phyloP scores from a whole-genome alignment of 2,888 invertebrate species.

The Exephanes ischioxanthus region DNA sequence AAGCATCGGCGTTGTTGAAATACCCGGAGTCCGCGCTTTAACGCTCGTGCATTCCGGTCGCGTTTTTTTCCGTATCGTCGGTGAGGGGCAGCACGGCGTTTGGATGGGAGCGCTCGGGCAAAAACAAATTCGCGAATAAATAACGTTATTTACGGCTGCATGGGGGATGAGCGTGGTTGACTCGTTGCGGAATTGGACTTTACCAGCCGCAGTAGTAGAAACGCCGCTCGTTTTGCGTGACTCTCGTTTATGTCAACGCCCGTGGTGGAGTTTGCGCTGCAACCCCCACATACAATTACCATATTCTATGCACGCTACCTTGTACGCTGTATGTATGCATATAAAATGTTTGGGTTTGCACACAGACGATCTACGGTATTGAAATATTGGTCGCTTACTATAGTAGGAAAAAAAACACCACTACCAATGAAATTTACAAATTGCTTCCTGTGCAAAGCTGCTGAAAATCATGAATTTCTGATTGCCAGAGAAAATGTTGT shows the following conservation, averaged over 20 bases:
- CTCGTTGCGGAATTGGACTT: conserved; percentile 54
- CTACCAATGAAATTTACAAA: conserved; percentile 35
- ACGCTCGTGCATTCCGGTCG: conserved; percentile 72
- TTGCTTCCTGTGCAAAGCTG: conserved; percentile 14
- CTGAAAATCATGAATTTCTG: conserved; percentile 15
- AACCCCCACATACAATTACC: conserved; percentile 49
- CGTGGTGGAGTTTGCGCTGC: conserved; percentile 32
- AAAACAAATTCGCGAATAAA: conserved; percentile 78
- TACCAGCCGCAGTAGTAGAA: conserved; percentile 22
- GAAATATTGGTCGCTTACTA: conserved; percentile 21
- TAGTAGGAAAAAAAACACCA: not conserved
- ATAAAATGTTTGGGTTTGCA: conserved; percentile 12
- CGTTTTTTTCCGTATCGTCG: conserved; percentile 68
- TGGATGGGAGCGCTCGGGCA: conserved; percentile 61
- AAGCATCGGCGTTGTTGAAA: conserved; percentile 55
- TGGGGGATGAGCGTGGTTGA: conserved; percentile 58
- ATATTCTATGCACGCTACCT: conserved; percentile 17
- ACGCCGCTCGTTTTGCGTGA: conserved; percentile 44
- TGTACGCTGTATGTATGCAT: conserved; percentile 14
- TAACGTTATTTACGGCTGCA: conserved; percentile 76
- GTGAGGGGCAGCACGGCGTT: not conserved
- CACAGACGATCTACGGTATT: conserved; percentile 12
- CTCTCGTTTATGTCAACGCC: conserved; percentile 52
- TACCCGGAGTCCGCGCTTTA: conserved; percentile 63
- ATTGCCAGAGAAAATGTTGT: not conserved